Base-by-base conservation (phyloP, 2,888 invertebrate species). In the Petrolisthes manimaculis region DNA sequence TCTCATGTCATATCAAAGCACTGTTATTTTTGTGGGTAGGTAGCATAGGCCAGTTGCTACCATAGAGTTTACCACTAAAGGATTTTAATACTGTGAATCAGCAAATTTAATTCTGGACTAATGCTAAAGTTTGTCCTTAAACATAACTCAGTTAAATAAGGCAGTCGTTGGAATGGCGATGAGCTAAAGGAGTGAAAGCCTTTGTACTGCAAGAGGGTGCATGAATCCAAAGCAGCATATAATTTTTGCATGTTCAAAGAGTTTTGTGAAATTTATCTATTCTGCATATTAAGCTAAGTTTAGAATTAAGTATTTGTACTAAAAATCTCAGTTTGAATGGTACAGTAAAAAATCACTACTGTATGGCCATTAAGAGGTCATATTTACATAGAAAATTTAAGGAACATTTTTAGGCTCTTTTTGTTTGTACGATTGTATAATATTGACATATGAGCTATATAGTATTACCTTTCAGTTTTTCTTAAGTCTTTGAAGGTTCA, bases 241-340 rank as follows among this genome's bases (percentile, higher is more conserved):
- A 56, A 83, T 79, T 75, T 84, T 61, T 88, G 88, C 88, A 88
- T 88, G 88, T 69, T 80, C 67, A 71, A 84, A 80, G 21, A 88
- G 37, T 88, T 75, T 84, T 84, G 84, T 88, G 74, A 88, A 84
- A 80, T 88, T 88, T 88, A 84, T 84, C 84, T 67, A 88, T 88
- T 81, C 81, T 88, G 88, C 84, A 84, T 88, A 88, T 37, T 88
- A 88, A 88, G 80, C 74, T 88, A 88, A 88, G 88, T 80, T 53
- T 87, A 87, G 86, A 77, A 67, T 88, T 88, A 88, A 88, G 88
- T 84, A 24, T 81, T 69, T 21, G 54, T 84, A 75, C 74, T 71
- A 51, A 84, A 75, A n/a, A 51, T 37, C 56, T 56, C 9, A 12
- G 37, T 8, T 24, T 61, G n/a, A 14, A 37, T 18, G 37, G 56